Evolutionary conservation across 2,797 vertebrate species (phyloP).

Genomic region (Gallinago solitaria): DNA sequence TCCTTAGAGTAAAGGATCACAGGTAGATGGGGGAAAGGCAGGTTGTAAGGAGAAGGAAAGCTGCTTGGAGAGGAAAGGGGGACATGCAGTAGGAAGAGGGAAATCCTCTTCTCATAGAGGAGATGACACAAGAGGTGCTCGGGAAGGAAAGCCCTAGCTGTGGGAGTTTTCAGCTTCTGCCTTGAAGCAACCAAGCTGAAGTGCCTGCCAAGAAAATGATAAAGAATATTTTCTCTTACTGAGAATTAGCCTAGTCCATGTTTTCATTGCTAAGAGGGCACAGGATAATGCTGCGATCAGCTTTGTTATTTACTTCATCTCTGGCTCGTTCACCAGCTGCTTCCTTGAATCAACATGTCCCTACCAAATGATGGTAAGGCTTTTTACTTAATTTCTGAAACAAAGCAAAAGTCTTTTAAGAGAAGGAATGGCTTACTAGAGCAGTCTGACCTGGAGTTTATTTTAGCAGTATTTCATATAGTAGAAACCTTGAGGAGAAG

Average conservation of each 20-base stretch:
- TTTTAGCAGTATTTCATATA: neutral
- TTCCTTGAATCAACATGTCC: slow-evolving; percentile 22
- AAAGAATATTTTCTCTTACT: slow-evolving; percentile 19
- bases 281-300: slow-evolving; percentile 4
- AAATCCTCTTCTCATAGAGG: neutral
- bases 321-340: neutral
- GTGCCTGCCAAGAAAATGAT: slow-evolving; percentile 9
- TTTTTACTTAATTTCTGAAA: neutral
- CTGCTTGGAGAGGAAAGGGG: neutral
- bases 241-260: neutral
- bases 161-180: neutral
- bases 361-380: neutral
- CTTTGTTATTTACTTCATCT: neutral
- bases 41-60: neutral
- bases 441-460: neutral
- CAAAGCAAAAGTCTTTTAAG: neutral
- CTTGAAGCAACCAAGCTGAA: neutral
- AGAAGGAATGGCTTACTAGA: neutral
- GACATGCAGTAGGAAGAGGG: neutral
- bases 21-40: neutral
- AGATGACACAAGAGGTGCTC: neutral
- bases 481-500: neutral
- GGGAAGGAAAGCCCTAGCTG: neutral
- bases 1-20: neutral
- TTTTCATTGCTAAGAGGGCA: slow-evolving; percentile 5